Conservation (phyloP, 2,113 vertebrate species). For the Rhadina sibilatrix region DNA sequence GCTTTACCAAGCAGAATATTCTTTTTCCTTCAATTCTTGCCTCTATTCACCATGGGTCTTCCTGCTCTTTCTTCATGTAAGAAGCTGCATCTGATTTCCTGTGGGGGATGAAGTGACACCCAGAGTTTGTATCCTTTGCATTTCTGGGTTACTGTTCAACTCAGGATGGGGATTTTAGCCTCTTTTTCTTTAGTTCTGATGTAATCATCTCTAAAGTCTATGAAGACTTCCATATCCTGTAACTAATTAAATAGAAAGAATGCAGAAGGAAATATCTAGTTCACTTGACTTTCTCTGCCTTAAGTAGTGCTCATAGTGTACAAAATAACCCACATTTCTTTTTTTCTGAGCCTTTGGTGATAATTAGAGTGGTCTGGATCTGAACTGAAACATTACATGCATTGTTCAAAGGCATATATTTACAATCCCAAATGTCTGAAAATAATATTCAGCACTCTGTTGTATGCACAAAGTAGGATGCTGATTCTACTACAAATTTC, state of each 20-base stretch:
- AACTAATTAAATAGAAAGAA: not conserved
- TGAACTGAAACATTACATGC: not conserved
- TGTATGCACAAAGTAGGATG: not conserved
- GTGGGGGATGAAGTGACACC: not conserved
- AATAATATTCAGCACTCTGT: not conserved
- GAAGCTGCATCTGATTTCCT: not conserved
- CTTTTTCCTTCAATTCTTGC: not conserved
- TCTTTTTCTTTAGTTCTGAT: not conserved
- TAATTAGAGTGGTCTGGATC: not conserved
- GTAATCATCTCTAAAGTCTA: not conserved
- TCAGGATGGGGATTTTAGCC: not conserved
- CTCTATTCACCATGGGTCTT: not conserved
- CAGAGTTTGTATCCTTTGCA: not conserved
- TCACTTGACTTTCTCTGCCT: not conserved
- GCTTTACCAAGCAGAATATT: not conserved
- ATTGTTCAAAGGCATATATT: not conserved
- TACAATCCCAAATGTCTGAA: not conserved
- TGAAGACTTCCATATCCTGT: not conserved
- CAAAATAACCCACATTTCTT: not conserved
- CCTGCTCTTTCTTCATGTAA: not conserved
- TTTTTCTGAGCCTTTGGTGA: not conserved
- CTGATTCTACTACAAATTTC: not conserved
- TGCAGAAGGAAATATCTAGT: not conserved
- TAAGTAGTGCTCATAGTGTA: not conserved
- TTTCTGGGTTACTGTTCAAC: not conserved